phyloP scores from a whole-genome alignment of 2,888 invertebrate species.

The Tetropium fuscum region DNA sequence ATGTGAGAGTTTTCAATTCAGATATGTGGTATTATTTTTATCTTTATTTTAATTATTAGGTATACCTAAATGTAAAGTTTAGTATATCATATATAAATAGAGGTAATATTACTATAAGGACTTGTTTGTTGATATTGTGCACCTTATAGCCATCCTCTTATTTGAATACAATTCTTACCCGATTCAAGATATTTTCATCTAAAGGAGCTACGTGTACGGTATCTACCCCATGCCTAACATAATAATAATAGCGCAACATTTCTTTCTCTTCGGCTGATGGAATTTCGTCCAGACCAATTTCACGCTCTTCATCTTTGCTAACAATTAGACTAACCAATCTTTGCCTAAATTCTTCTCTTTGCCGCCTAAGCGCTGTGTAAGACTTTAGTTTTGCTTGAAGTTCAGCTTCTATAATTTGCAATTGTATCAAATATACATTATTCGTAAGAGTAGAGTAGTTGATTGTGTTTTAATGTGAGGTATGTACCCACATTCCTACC shows the following conservation, averaged over 20 bases:
- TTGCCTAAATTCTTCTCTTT: slow-evolving; percentile 85
- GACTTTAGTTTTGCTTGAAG: slow-evolving; percentile 66
- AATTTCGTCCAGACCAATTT: slow-evolving; percentile 66
- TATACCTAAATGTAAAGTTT: too few species aligned
- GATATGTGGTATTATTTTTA: too few species aligned
- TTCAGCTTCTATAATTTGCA: slow-evolving; percentile 64
- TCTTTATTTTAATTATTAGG: too few species aligned
- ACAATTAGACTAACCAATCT: slow-evolving; percentile 82
- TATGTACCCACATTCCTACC: not conserved
- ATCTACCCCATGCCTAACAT: slow-evolving; percentile 90
- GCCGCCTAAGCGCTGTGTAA: slow-evolving; percentile 77
- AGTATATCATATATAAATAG: too few species aligned
- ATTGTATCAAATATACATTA: not conserved
- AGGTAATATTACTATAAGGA: too few species aligned
- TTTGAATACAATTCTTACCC: too few species aligned
- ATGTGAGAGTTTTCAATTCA: too few species aligned
- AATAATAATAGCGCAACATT: slow-evolving; percentile 87
- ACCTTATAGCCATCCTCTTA: too few species aligned
- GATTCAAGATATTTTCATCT: slow-evolving; percentile 77
- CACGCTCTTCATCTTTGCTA: slow-evolving; percentile 68
- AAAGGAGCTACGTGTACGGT: slow-evolving; percentile 90
- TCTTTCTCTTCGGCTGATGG: slow-evolving; percentile 77
- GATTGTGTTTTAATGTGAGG: slow-evolving; percentile 14
- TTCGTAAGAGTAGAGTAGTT: too few species aligned
- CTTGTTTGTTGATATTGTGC: too few species aligned